Base-by-base conservation (phyloP, 2,797 vertebrate genomes). In the Lycodopsis pacificus region DNA sequence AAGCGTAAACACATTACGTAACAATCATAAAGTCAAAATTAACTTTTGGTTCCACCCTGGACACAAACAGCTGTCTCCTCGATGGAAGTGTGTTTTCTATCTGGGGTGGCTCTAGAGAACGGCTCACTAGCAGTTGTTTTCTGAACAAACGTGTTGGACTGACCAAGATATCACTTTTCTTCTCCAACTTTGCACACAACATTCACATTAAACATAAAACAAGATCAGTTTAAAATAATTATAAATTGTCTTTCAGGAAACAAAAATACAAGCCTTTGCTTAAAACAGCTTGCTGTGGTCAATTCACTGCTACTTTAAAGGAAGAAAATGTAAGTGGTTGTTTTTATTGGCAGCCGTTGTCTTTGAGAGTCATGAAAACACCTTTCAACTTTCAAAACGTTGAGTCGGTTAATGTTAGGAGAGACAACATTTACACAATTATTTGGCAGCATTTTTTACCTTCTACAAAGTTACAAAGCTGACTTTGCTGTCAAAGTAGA, bases 361-460 rank as follows among this genome's bases (percentile, higher is more conserved):
- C 48, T 63, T 32, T 14, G 17, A 6, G n/a, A 46, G 20, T 46
- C 46, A 70, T 56, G 38, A 68, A 34, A 68, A 68, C 25, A 46
- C 25, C 46, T 62, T 36, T 70, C 74, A 77, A 57, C 49, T 44
- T 70, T 63, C n/a, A 48, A 63, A 27, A 70, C 59, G 57, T 59
- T n/a, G 51, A 34, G 66, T 27, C 66, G 30, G 61, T 65, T 64
- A 49, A 46, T 62, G 64, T 73, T 67, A 62, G 57, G n/a, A 25
- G 25, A 65, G 20, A 64, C 9, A 12, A 38, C 32, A 34, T 9
- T 62, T 72, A 53, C 44, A 36, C 72, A 48, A 79, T 46, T 65
- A 62, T 61, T 62, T 54, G 36, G 56, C 63, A 46, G 46, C 46
- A 46, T 62, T 64, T 65, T 65, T 73, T n/a, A 71, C 54, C 49